Conservation (phyloP, 2,113 vertebrate species). For the Crypturellus undulatus region DNA sequence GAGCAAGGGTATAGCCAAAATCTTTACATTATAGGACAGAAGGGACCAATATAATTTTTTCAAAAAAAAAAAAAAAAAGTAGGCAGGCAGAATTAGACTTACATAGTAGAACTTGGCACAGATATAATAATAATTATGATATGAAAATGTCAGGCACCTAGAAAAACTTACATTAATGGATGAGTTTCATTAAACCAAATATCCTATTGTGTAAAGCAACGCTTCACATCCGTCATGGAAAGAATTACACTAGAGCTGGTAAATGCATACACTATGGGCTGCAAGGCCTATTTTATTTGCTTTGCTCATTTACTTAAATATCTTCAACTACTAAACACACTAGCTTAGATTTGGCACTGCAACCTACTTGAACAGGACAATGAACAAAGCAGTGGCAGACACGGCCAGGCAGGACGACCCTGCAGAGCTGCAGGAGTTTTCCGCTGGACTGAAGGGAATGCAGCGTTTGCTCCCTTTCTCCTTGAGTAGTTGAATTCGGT, state of each 20-base stretch:
- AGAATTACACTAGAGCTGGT: neutral
- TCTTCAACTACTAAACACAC: neutral
- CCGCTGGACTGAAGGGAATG: neutral
- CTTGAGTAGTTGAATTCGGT: neutral
- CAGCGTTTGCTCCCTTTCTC: neutral
- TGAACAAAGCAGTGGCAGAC: neutral
- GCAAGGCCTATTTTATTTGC: neutral
- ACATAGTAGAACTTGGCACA: conserved; percentile 51
- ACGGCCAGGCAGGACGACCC: fast-evolving
- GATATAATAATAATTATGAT: conserved; percentile 20
- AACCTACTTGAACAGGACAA: neutral
- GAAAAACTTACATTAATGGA: conserved; percentile 23
- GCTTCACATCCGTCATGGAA: neutral
- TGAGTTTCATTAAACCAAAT: conserved; percentile 35
- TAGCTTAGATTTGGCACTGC: neutral
- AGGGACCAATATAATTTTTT: conserved; percentile 30
- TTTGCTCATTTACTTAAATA: neutral
- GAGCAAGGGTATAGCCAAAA: conserved; percentile 29
- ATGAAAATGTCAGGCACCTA: conserved; percentile 39
- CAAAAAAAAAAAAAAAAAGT: too few species aligned
- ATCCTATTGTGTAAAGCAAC: neutral
- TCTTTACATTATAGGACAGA: neutral
- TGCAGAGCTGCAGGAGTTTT: fast-evolving
- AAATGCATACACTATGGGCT: fast-evolving
- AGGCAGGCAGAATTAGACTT: conserved; percentile 34